Base-by-base conservation (phyloP, 2,797 vertebrate species). In the Galaxias olidus region DNA sequence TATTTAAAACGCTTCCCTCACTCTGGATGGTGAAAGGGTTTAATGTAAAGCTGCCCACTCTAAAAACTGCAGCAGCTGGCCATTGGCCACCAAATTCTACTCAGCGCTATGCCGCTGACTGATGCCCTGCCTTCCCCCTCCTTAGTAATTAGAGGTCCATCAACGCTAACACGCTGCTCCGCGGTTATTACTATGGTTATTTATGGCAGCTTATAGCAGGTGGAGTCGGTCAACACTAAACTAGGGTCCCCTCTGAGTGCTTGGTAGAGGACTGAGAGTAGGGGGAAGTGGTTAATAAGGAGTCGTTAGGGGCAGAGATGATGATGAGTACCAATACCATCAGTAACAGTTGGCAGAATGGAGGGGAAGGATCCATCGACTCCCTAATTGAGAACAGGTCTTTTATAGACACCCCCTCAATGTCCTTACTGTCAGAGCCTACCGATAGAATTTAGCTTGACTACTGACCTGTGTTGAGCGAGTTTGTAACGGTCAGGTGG, bases 141-240 rank as follows among this genome's bases (percentile, higher is more conserved):
- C 51, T 53, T 30, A 4, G 17, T 53, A 53, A 53, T 20, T 11
- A 30, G 17, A 53, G 51, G 51, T 53, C 51, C 51, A 30, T 53
- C 51, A 53, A 53, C 10, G 17, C 51, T 53, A 53, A 19, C 51
- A 53, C 11, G 51, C 19, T 53, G 6, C 51, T 53, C 51, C 6
- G 51, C 17, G 51, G 19, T 20, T 53, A 53, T 30, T 53, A 53
- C 51, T 19, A 20, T 20, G 19, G 51, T 53, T 53, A 53, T 53
- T 53, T 53, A 53, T 53, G 20, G 51, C 17, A 0, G 6, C 51
- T 30, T 53, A 53, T 53, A 19, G 4, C 17, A 18, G 51, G 19
- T 52, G 7, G 9, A 10, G 11, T 52, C 51, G 18, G 51, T 52
- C 51, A 15, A 17, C 9, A 51, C 17, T 52, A 17, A n/a, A n/a